Base-by-base conservation (phyloP, 2,113 vertebrate genomes). In the Gambusia affinis region DNA sequence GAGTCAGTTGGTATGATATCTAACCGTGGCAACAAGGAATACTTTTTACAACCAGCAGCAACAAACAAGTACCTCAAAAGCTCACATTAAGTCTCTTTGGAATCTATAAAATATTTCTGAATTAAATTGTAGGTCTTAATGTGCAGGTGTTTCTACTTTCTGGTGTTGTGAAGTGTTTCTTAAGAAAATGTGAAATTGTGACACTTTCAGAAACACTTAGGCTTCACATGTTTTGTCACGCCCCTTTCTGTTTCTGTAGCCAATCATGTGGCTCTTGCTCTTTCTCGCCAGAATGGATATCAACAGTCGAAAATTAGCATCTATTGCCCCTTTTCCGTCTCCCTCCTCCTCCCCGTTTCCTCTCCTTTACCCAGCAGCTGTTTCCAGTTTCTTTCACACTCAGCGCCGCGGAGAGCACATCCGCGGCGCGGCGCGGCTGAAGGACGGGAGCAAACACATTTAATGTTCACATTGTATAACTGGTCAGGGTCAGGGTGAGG, bases 401-500 rank as follows among this genome's bases (percentile, higher is more conserved):
- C 63, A 8, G 31, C 63, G 35, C 8, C 3, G 37, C 37, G n/a
- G 24, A 57, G 51, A 57, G 24, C 22, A 57, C 22, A 24, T 57
- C 51, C 51, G 51, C 8, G 19, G 51, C 51, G 51, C 8, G 19
- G 51, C 51, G n/a, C 51, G n/a, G 51, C 24, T 57, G 51, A 47
- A 47, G 44, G 44, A 47, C 17, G 44, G 17, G 17, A 47, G 44
- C 44, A 17, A 30, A n/a, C 72, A 8, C 17, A 22, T 39, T 42
- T 42, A 4, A 42, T 42, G 15, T 42, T 42, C 72, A 22, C 17
- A 8, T 60, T 24, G 39, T 12, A 12, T 27, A 8, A 51, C 39
- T 22, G 64, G 67, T 35, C 15, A 33, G 73, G 85, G 70, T 82
- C 62, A 61, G 30, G 54, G 71, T 33, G 64, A 57, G 75, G 57